Evolutionary conservation across 2,888 invertebrate genomes (phyloP).

Genomic region (Gymnocheta viridis): DNA sequence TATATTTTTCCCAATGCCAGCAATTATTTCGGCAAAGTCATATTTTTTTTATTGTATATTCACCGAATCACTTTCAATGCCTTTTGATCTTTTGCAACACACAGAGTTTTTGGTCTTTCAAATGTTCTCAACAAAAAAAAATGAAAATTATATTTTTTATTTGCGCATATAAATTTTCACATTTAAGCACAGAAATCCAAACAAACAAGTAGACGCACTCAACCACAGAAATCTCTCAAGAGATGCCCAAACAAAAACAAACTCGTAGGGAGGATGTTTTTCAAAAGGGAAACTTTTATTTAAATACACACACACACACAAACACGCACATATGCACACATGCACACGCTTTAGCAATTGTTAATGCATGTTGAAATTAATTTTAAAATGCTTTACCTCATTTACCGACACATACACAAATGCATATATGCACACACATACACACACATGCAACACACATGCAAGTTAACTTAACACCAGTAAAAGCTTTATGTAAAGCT

Average conservation of each 20-base stretch:
- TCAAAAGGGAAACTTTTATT: constrained; percentile 20
- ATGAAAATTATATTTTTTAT: neutral
- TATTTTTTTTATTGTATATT: constrained; percentile 50
- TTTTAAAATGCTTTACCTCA: constrained; percentile 20
- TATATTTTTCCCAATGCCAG: constrained; percentile 48
- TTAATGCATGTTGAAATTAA: neutral
- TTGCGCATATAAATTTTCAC: constrained; percentile 21
- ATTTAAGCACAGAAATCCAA: neutral
- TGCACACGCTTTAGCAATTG: neutral
- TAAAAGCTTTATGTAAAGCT: constrained; percentile 28
- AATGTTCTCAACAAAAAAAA: constrained; percentile 12
- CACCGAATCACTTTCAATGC: constrained; percentile 65
- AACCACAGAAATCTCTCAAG: neutral
- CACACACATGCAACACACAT: neutral
- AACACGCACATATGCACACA: constrained; percentile 4
- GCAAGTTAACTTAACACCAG: neutral
- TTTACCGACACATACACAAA: neutral
- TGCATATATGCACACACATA: neutral
- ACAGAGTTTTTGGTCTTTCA: constrained; percentile 28
- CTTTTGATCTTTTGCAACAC: constrained; percentile 66
- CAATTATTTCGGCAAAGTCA: constrained; percentile 56
- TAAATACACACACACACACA: constrained; percentile 7
- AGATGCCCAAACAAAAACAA: constrained; percentile 3
- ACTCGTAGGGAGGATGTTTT: constrained; percentile 21
- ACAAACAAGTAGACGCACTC: constrained; percentile 10